Evolutionary conservation across 2,113 vertebrate species (phyloP), one percentile per base, ranked within the genome.

Genomic region (Heterotilapia buettikoferi): DNA sequence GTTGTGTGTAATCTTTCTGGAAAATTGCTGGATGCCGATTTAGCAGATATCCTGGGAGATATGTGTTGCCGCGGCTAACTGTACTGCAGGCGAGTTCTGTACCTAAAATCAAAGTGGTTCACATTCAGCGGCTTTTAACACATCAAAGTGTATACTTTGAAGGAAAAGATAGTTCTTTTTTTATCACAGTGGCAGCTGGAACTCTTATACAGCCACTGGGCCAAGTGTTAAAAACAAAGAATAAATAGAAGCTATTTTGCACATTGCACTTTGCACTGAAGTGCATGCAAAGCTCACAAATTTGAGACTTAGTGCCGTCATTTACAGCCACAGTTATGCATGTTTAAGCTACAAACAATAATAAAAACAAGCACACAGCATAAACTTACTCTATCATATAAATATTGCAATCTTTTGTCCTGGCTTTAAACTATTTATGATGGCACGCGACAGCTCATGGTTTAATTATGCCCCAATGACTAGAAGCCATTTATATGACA

Each of bases 401-500:
- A 90, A 87, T 87, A 89, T 86, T 79, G 85, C 84, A 89, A 47
- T 90, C 71, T 89, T 92, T 90, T 89, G 83, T 92, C 83, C 87
- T 83, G 88, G 86, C 81, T 92, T 87, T 90, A 92, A 94, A 94
- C 59, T 29, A 14, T 92, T 93, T 89, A 92, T 89, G 80, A 89
- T 83, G 63, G 63, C 80, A 85, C 61, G 66, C 45, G 63, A 86
- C 88, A 89, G 78, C 86, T 92, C 84, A 93, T 94, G 90, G 90
- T 93, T 92, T 93, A 91, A 95, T 85, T 88, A 90, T 84, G 89
- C 90, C 85, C 92, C 80, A 76, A 85, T 93, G 89, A 92, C 95
- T 92, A 87, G 84, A 82, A 91, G 91, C 89, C 90, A 90, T 92
- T 92, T 92, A 81, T 90, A 90, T 90, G 89, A 93, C 87, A 93